phyloP scores from a whole-genome alignment of 2,888 invertebrate species.

The Nudaria mundana region DNA sequence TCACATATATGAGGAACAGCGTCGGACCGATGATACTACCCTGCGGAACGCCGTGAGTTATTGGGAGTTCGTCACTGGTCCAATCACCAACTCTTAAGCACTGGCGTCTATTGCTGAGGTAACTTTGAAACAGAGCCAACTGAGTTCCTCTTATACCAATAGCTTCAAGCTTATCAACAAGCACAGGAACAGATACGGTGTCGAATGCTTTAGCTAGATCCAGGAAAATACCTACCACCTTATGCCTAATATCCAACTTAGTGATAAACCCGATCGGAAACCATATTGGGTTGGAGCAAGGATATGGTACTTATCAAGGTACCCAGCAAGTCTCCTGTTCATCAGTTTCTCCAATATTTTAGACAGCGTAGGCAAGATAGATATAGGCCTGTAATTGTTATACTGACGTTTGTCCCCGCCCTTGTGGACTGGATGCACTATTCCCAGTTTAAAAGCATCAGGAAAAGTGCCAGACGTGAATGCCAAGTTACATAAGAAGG shows the following conservation, averaged over 20 bases:
- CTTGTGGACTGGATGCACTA: background rate
- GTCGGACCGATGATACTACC: background rate
- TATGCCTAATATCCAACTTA: background rate
- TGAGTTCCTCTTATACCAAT: background rate
- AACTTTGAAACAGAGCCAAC: background rate
- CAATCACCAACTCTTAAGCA: background rate
- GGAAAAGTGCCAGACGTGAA: no score
- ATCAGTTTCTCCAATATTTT: conserved; percentile 1
- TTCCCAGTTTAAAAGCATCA: no score
- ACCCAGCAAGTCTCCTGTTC: background rate
- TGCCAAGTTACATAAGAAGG: no score
- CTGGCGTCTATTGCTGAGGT: background rate
- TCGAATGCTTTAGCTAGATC: background rate
- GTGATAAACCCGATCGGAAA: background rate
- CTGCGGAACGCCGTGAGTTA: background rate
- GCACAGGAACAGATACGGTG: background rate
- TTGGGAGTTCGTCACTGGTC: background rate
- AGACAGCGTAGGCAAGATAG: background rate
- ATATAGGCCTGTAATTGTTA: background rate
- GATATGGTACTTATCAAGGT: background rate
- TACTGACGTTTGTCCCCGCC: background rate
- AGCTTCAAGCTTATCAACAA: background rate
- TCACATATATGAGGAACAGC: background rate
- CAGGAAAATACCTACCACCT: background rate
- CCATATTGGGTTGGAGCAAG: background rate